Base-by-base conservation (phyloP, 2,797 vertebrate species). In the Crocidura indochinensis region DNA sequence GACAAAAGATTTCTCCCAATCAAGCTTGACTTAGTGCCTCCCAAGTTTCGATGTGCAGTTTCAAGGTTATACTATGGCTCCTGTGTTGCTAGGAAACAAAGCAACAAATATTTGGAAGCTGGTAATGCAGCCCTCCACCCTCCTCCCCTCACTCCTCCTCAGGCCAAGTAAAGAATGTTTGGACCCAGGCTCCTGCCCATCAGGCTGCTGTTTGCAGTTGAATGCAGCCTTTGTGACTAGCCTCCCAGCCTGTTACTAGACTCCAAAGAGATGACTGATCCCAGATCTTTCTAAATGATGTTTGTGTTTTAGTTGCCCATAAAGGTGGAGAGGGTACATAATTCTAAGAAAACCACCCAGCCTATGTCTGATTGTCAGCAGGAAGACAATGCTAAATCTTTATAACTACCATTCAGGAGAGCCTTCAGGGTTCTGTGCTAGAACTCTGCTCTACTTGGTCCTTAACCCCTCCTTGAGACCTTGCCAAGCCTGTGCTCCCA, bases 21-120 rank as follows among this genome's bases (percentile, higher is more conserved):
- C 27, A 65, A 87, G 94, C 84, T 73, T 79, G 88, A 94, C 95
- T 94, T 94, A 95, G 95, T 94, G 93, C 95, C 87, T 97, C 88
- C 91, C 89, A 96, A 91, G 69, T 96, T 97, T 98, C 84, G 0
- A 97, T 96, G 95, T 92, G 87, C 71, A 91, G 96, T 97, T 98
- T 98, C 97, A 96, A 96, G 96, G 97, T 98, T 98, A 98, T 98
- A 97, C 95, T 94, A 78, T 95, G 97, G 97, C 96, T 97, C 97
- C 97, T 26, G 97, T 90, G 98, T 99, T 99, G 97, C 98, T 97
- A 94, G 98, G 98, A 97, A 97, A 99, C 97, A 90, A 76, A 98
- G 97, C 97, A 99, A 99, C 99, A 99, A 99, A 99, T 99, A 99
- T 98, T 98, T 98, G 97, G 97, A 98, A 94, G 97, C 98, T 98